A percentile compares a stretch with the other conserved stretches of the same genome.
Conservation (phyloP, 2,797 vertebrate species). For the Astyanax mexicanus region DNA sequence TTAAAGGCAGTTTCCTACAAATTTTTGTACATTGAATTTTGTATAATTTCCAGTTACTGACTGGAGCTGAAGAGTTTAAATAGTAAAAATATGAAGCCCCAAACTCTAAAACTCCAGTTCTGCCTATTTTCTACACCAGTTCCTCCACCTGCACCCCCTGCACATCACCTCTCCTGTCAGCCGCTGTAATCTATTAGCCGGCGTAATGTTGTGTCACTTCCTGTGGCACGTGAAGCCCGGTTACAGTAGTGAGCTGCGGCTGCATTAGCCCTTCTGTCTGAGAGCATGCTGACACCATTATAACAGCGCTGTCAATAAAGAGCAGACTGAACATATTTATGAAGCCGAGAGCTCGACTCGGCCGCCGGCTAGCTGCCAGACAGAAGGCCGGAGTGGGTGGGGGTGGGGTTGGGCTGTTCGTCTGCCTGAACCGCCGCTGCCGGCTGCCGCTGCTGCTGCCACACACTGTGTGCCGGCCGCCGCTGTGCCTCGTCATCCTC, state of each 20-base stretch:
- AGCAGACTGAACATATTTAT: constrained; percentile 28
- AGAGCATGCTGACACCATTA: constrained; percentile 16
- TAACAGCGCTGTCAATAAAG: constrained; percentile 27
- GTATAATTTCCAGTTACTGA: no score
- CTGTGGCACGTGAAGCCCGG: constrained; percentile 21
- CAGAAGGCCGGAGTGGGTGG: background rate
- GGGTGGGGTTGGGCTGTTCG: no score
- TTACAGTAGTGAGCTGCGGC: constrained; percentile 22
- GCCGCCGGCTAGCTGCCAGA: background rate
- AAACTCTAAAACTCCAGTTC: background rate
- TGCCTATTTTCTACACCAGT: constrained; percentile 9
- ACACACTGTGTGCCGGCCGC: background rate
- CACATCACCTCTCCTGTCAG: constrained; percentile 23
- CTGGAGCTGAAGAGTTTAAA: no score
- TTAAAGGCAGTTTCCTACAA: no score
- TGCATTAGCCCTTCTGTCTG: constrained; percentile 26
- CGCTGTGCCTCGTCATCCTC: background rate
- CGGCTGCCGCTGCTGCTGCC: background rate
- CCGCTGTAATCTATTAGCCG: constrained; percentile 9
- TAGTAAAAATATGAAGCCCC: no score
- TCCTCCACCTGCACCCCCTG: constrained; percentile 9
- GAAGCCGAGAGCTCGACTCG: background rate
- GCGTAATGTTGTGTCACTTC: constrained; percentile 16
- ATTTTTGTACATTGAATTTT: no score
- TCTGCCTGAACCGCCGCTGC: background rate